Evolutionary conservation across 2,888 invertebrate genomes (phyloP).

Genomic region (Sinelater perroti): DNA sequence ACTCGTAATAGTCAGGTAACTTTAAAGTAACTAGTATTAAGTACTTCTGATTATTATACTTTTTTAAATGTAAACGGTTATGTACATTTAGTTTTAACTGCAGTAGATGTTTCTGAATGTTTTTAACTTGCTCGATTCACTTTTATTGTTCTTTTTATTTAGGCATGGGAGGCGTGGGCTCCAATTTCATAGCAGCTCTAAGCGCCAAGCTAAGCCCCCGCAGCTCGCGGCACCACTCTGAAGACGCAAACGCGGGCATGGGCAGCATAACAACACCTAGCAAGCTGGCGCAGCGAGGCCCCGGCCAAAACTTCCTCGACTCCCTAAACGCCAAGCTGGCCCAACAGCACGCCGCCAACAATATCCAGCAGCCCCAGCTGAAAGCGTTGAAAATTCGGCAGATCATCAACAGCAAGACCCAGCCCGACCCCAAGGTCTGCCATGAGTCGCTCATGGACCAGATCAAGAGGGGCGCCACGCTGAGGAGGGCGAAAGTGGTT

Average conservation of each 20-base stretch:
- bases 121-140: no score
- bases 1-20: no score
- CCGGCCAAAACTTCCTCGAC: conserved; percentile 74
- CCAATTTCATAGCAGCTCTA: conserved; percentile 73
- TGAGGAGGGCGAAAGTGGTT: conserved; percentile 79
- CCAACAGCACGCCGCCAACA: conserved; percentile 64
- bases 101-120: no score
- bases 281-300: conserved; percentile 61
- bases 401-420: conserved; percentile 76
- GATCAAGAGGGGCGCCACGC: conserved; percentile 84
- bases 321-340: conserved; percentile 83
- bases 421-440: conserved; percentile 80
- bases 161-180: conserved; percentile 68
- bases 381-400: conserved; percentile 75
- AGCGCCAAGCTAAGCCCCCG: conserved; percentile 75
- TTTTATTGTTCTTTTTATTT: conserved; percentile 15
- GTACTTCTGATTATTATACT: no score
- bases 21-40: no score
- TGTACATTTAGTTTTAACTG: no score
- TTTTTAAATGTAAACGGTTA: no score
- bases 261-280: conserved; percentile 49
- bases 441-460: conserved; percentile 95
- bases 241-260: conserved; percentile 53
- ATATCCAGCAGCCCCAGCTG: conserved; percentile 62
- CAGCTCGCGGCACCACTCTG: conserved; percentile 63